These are phyloP conservation scores for Tachina grossa DNA, from an alignment of 2,888 invertebrate genomes.

Conservation along the genomic window DNA sequence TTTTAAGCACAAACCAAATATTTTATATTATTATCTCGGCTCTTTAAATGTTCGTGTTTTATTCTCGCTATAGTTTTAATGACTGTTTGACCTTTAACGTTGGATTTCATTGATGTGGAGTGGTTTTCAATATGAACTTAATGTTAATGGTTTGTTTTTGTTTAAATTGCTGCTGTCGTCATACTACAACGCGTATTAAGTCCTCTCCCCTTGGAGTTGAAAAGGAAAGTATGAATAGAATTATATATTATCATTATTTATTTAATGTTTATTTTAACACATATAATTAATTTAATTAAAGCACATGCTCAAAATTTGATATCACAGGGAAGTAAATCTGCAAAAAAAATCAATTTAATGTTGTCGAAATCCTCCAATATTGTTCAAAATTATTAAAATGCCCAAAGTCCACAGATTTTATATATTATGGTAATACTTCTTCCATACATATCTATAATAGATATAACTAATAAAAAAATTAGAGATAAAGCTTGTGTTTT, in stretches of 20 bases:
- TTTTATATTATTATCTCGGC: constrained; percentile 12
- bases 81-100: constrained; percentile 68
- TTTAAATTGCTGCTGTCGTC: background rate
- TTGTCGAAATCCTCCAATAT: too few relatives aligned
- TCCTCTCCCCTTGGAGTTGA: background rate
- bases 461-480: too few relatives aligned
- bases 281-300: constrained; percentile 9
- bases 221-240: background rate
- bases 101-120: constrained; percentile 34
- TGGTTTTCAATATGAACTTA: constrained; percentile 14
- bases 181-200: background rate
- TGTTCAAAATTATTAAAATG: too few relatives aligned
- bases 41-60: constrained; percentile 6
- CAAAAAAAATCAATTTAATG: background rate
- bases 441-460: too few relatives aligned
- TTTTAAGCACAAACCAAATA: constrained; percentile 33
- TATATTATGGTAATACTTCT: too few relatives aligned
- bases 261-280: background rate
- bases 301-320: background rate
- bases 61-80: constrained; percentile 26
- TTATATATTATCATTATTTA: background rate
- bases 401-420: too few relatives aligned
- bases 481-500: too few relatives aligned
- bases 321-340: too few relatives aligned
- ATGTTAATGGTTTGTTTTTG: background rate